These are phyloP conservation scores for Ceratina japonica DNA, from an alignment of 1,140 invertebrate species.

Conservation along the genomic window DNA sequence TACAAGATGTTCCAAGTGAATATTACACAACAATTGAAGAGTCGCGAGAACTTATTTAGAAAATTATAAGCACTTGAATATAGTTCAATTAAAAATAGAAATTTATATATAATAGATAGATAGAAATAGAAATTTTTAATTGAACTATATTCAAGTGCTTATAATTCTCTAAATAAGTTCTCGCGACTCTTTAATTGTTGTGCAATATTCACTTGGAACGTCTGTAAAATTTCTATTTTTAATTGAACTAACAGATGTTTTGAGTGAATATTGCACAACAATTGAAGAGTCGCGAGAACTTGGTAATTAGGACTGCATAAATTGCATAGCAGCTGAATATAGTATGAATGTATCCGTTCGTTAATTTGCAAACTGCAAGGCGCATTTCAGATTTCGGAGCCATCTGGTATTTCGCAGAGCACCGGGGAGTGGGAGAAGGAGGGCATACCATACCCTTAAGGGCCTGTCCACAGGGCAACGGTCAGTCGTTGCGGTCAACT, in stretches of 20 bases:
- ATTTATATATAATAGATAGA: too few species aligned
- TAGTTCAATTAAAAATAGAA: too few species aligned
- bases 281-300: not conserved
- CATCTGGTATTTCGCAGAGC: constrained; percentile 54
- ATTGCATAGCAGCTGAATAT: not conserved
- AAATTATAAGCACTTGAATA: not conserved
- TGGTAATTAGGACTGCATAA: constrained; percentile 9
- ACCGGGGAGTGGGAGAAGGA: not conserved
- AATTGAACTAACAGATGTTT: not conserved
- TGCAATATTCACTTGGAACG: not conserved
- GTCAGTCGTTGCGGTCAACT: constrained; percentile 76
- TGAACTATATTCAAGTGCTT: not conserved
- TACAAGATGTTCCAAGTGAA: not conserved
- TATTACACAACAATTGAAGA: not conserved
- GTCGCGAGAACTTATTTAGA: not conserved
- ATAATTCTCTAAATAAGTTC: not conserved
- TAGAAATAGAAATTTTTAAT: too few species aligned
- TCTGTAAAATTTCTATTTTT: too few species aligned
- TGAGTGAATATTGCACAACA: not conserved
- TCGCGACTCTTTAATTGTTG: not conserved
- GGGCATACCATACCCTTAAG: constrained; percentile 49
- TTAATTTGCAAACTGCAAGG: constrained; percentile 12
- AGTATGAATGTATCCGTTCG: not conserved
- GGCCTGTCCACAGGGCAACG: constrained; percentile 65
- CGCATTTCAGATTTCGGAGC: constrained; percentile 44